A percentile compares a stretch with the other conserved stretches of the same genome.
Conservation (phyloP, 2,888 invertebrate species). For the Eristalinus sepulchralis region DNA sequence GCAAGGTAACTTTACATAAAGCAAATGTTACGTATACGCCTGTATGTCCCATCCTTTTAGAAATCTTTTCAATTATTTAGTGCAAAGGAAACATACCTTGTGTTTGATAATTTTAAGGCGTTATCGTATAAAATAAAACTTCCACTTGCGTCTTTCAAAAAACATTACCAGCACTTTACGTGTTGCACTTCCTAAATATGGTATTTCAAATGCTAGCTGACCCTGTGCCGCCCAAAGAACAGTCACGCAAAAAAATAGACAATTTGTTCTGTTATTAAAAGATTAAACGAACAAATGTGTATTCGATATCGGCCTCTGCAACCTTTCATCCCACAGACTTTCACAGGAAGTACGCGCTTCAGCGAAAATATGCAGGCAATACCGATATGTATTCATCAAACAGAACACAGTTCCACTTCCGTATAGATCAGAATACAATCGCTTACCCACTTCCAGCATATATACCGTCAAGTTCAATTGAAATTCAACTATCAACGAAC, state of each 20-base stretch:
- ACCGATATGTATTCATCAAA: not conserved
- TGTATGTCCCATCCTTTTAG: too few species aligned
- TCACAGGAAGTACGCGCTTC: not conserved
- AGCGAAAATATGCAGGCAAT: not conserved
- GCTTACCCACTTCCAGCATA: not conserved
- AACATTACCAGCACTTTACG: too few species aligned
- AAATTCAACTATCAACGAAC: not conserved
- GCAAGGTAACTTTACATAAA: too few species aligned
- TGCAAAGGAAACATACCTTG: too few species aligned
- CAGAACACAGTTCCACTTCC: slow-evolving; percentile 2
- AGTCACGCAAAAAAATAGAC: not conserved
- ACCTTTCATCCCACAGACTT: not conserved
- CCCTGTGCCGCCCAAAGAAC: not conserved
- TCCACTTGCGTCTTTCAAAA: too few species aligned
- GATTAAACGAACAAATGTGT: not conserved
- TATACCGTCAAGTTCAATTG: not conserved
- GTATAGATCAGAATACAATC: not conserved
- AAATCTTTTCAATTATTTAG: too few species aligned
- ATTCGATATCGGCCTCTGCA: not conserved
- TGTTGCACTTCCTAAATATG: too few species aligned
- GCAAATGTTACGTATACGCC: too few species aligned
- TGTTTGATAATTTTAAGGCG: too few species aligned
- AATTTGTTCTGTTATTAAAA: too few species aligned
- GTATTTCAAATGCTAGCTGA: too few species aligned
- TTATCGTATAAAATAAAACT: too few species aligned